These are phyloP conservation scores for Collichthys lucidus DNA, from an alignment of 2,113 vertebrate genomes.

Conservation along the genomic window DNA sequence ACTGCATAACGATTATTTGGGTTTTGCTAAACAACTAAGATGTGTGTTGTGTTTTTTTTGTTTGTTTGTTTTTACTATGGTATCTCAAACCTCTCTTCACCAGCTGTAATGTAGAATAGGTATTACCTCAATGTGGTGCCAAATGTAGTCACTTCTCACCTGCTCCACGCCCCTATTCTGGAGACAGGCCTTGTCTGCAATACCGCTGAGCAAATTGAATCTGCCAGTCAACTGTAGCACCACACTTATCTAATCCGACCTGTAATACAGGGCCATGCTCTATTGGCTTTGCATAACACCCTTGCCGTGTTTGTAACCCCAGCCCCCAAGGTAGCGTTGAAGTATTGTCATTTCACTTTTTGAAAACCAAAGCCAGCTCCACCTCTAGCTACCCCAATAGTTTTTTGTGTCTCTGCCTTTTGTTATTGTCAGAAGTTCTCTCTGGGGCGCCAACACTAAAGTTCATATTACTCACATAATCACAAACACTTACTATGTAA, in stretches of 20 bases:
- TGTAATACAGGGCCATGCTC: constrained; percentile 73
- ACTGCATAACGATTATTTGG: background rate
- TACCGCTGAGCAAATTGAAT: constrained; percentile 76
- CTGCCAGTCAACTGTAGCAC: constrained; percentile 79
- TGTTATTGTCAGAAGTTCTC: constrained; percentile 53
- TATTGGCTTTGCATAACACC: constrained; percentile 75
- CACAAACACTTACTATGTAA: constrained; percentile 74
- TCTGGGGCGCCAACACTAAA: constrained; percentile 53
- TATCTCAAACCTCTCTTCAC: constrained; percentile 27
- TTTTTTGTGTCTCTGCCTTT: constrained; percentile 31
- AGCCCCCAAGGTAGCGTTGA: constrained; percentile 42
- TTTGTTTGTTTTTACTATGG: constrained; percentile 3
- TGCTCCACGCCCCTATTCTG: constrained; percentile 56
- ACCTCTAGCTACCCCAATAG: constrained; percentile 25
- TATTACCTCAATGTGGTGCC: constrained; percentile 44
- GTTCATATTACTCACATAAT: constrained; percentile 77
- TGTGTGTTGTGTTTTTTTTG: background rate
- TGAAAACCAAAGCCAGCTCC: constrained; percentile 53
- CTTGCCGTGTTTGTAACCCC: constrained; percentile 61
- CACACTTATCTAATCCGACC: constrained; percentile 78
- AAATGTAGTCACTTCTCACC: constrained; percentile 59
- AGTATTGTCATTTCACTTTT: constrained; percentile 69
- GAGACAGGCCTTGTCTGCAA: constrained; percentile 56
- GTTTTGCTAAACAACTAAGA: constrained; percentile 6
- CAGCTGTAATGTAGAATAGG: constrained; percentile 34